These are phyloP conservation scores for Aquatica leii DNA, from an alignment of 2,888 invertebrate genomes.

Conservation along the genomic window DNA sequence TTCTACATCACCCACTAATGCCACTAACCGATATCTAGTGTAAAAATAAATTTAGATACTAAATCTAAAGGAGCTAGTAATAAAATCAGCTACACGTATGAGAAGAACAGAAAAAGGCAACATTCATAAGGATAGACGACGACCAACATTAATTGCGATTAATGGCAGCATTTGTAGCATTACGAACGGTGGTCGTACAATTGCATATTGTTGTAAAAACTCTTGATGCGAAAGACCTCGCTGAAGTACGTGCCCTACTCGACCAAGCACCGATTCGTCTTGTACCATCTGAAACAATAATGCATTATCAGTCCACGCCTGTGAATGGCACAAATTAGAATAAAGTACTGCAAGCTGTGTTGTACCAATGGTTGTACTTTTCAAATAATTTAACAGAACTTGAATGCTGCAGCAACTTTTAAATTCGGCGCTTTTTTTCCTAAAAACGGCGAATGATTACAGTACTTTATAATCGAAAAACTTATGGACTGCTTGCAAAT, in stretches of 20 bases:
- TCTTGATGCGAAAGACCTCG: slow-evolving; percentile 58
- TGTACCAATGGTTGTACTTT: too few relatives aligned
- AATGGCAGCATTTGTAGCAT: slow-evolving; percentile 53
- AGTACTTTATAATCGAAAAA: too few relatives aligned
- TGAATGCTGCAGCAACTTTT: too few relatives aligned
- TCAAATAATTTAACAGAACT: too few relatives aligned
- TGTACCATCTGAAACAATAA: slow-evolving; percentile 55
- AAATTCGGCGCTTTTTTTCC: too few relatives aligned
- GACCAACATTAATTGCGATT: slow-evolving; percentile 48
- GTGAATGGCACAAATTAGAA: too few relatives aligned
- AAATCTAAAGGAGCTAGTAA: not conserved
- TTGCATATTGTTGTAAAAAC: slow-evolving; percentile 61
- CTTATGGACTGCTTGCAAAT: too few relatives aligned
- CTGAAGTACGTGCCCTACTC: slow-evolving; percentile 57
- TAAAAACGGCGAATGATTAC: too few relatives aligned
- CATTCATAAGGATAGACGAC: slow-evolving; percentile 9
- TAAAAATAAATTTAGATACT: not conserved
- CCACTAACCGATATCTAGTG: not conserved
- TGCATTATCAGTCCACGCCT: not conserved
- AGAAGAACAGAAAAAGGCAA: too few relatives aligned
- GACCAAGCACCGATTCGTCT: slow-evolving; percentile 60
- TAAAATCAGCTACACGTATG: too few relatives aligned
- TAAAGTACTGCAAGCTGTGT: too few relatives aligned
- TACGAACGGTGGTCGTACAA: slow-evolving; percentile 57
- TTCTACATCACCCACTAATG: too few relatives aligned